Evolutionary conservation across 2,113 vertebrate species (phyloP), one percentile per base, ranked within the genome.

Genomic region (Peromyscus californicus): DNA sequence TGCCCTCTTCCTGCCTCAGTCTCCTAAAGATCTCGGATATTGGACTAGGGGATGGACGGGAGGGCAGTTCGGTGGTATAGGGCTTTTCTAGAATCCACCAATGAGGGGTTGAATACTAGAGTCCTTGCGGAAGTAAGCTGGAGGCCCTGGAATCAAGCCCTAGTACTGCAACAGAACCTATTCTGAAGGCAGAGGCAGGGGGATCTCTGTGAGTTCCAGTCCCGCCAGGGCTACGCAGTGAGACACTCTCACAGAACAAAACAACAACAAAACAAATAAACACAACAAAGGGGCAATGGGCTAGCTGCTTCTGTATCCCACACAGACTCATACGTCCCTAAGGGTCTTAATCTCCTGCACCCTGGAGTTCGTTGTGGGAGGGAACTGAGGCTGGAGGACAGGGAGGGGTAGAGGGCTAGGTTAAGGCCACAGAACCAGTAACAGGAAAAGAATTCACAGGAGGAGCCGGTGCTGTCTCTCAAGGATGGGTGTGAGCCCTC

Each of bases 331-430:
- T 33, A 16, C 39, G 48, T 21, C 33, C 65, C 16, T 33, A 10
- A 63, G 65, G 29, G 29, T 88, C 45, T 69, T 13, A 11, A 45
- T 72, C 48, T 72, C 33, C 24, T 57, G 85, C 31, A 7, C 65
- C 65, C 65, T 70, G 65, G 65, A 26, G 33, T 36, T 72, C 45
- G 9, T 7, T 22, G 7, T 39, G 33, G 3, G 10, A n/a, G 26
- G 80, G 63, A 67, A 61, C 5, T 74, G 69, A 59, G 51, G 33
- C 31, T 59, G 51, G 33, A 3, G 84, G 10, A 33, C 17, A 3
- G 57, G 39, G 84, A 2, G 9, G 31, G 0, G 26, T 4, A 0
- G 17, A 8, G 51, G 36, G 48, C 39, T 39, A 8, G 4, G 15
- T 42, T 63, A 26, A 63, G 57, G 54, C 61, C 17, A 13, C 22